Base-by-base conservation (phyloP, 1,140 invertebrate genomes). In the Hestina assimilis region DNA sequence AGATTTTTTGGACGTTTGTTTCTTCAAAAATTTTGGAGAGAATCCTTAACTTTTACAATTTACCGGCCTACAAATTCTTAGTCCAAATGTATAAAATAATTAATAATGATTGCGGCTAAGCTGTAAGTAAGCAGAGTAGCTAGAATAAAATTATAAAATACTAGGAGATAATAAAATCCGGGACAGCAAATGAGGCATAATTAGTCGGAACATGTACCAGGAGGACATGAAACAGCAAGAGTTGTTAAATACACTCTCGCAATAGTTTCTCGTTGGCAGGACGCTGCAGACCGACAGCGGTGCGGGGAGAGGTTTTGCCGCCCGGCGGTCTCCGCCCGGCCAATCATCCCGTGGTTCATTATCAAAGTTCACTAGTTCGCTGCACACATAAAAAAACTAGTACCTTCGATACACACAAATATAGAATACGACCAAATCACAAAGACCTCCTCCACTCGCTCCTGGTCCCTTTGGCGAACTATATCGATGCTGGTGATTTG, bases 351-450 rank as follows among this genome's bases (percentile, higher is more conserved):
- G 70, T 64, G 72, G 83, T 87, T 87, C 83, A 87, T 87, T 87
- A 84, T 78, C 81, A 87, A 87, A 84, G 83, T 87, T 87, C 82
- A 85, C 74, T 79, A 78, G 74, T 79, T 77, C 79, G 72, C 24
- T 61, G 65, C 75, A 78, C 75, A 78, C 73, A 72, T 45, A 66
- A 40, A 50, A 45, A 33, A 40, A 48, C 17, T 51, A 42, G 40
- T 19, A 63, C 47, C 54, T 62, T 55, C 56, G 63, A 63, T 45
- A 59, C 48, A 23, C 31, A 59, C 38, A 59, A 19, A 58, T 40
- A 45, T 43, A 26, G 17, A 50, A 14, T 14, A 24, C 35, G 4
- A 51, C 64, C 58, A 42, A 46, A n/a, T 54, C 48, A 58, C 4
- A n/a, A 35, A 66, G 69, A 75, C 42, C 72, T 64, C 41, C 55